phyloP scores from a whole-genome alignment of 1,140 invertebrate genomes.

The Marisa cornuarietis region DNA sequence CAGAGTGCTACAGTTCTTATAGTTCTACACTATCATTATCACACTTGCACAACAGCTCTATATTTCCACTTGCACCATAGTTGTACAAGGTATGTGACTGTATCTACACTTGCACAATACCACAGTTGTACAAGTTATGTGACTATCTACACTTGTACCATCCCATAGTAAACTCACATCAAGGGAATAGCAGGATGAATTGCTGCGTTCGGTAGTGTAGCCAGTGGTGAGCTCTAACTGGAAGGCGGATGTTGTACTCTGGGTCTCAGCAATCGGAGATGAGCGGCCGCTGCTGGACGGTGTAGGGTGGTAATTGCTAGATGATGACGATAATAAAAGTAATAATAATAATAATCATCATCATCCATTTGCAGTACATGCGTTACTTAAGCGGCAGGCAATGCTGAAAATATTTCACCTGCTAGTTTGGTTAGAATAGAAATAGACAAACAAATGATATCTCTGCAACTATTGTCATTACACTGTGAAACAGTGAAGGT shows the following conservation, averaged over 20 bases:
- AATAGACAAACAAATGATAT: too few species aligned
- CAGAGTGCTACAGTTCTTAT: too few species aligned
- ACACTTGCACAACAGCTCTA: background rate
- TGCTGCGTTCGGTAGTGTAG: constrained; percentile 50
- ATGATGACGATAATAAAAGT: too few species aligned
- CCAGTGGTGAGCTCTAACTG: constrained; percentile 44
- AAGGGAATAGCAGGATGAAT: constrained; percentile 43
- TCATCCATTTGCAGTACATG: too few species aligned
- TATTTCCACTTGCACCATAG: background rate
- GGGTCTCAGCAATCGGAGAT: constrained; percentile 43
- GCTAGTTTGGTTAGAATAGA: too few species aligned
- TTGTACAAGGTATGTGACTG: background rate
- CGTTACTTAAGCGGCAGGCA: too few species aligned
- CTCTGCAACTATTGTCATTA: too few species aligned
- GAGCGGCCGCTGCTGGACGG: constrained; percentile 46
- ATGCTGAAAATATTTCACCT: too few species aligned
- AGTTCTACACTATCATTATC: too few species aligned
- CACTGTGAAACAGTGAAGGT: too few species aligned
- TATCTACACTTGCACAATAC: background rate
- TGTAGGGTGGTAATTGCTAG: constrained; percentile 35
- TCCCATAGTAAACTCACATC: constrained; percentile 37
- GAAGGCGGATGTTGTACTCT: constrained; percentile 34
- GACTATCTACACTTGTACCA: too few species aligned
- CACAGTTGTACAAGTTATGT: background rate
- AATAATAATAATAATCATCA: background rate